Evolutionary conservation across 1,140 invertebrate species (phyloP).

Genomic region (Neocloeon triangulifer): DNA sequence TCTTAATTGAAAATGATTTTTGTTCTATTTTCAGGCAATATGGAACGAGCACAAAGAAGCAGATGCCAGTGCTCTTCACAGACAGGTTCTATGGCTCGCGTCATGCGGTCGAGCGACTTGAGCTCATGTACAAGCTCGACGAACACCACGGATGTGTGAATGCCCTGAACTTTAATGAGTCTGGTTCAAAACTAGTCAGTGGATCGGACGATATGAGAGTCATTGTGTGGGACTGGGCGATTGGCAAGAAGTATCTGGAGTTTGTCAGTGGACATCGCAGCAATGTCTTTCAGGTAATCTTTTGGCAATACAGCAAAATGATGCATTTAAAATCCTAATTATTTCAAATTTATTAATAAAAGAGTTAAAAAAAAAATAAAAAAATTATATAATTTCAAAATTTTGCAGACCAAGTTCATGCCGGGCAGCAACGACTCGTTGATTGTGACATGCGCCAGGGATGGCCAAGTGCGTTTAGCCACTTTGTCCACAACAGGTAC

Average conservation of each 20-base stretch:
- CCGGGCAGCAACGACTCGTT: constrained; percentile 46
- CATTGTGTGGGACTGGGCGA: constrained; percentile 77
- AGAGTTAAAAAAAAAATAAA: too few species aligned
- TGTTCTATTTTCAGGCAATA: constrained; percentile 30
- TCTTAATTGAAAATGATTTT: not conserved
- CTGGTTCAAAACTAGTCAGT: constrained; percentile 53
- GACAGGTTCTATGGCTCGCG: constrained; percentile 57
- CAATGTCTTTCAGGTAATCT: constrained; percentile 77
- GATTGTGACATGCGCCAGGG: constrained; percentile 66
- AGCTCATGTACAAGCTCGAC: constrained; percentile 52
- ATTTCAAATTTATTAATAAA: too few species aligned
- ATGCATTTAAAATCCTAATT: too few species aligned
- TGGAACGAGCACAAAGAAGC: constrained; percentile 20
- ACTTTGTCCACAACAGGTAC: constrained; percentile 26
- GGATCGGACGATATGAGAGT: constrained; percentile 77
- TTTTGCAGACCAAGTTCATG: constrained; percentile 41
- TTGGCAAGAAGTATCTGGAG: constrained; percentile 31
- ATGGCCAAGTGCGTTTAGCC: constrained; percentile 58
- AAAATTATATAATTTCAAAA: too few species aligned
- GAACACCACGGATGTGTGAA: constrained; percentile 80
- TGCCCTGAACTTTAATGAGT: constrained; percentile 67
- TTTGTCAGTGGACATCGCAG: constrained; percentile 58
- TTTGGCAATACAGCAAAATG: constrained; percentile 11
- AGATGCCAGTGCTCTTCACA: constrained; percentile 33
- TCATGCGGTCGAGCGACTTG: constrained; percentile 56